Evolutionary conservation across 2,797 vertebrate genomes (phyloP).

Genomic region (Tenualosa thibaudeaui): DNA sequence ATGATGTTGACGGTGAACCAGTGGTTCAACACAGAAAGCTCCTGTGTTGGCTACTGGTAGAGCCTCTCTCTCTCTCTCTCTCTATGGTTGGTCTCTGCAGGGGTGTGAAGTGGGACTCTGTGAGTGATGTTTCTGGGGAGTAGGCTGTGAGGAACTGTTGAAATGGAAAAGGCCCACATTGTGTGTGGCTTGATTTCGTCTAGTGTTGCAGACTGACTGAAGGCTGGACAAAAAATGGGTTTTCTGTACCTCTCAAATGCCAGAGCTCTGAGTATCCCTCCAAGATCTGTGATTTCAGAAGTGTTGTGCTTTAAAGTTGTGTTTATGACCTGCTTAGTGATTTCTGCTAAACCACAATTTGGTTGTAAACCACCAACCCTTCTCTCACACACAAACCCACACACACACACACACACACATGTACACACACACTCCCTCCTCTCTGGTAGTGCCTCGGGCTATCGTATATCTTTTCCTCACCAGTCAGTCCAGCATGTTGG

Average conservation of each 20-base stretch:
- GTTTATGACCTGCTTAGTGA: conserved; percentile 22
- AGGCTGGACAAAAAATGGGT: neutral
- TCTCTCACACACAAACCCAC: conserved; percentile 3
- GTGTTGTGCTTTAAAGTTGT: neutral
- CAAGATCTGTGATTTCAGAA: conserved; percentile 8
- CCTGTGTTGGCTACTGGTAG: conserved; percentile 33
- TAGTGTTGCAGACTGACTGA: neutral
- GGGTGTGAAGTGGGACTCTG: conserved; percentile 50
- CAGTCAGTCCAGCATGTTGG: conserved; percentile 67
- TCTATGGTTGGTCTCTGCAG: conserved; percentile 45
- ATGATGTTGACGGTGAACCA: neutral
- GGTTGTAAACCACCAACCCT: conserved; percentile 1
- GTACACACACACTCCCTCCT: conserved; percentile 20
- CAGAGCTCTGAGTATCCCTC: neutral
- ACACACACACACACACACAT: conserved; percentile 31
- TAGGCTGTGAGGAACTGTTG: conserved; percentile 38
- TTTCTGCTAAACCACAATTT: conserved; percentile 20
- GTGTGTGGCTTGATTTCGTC: conserved; percentile 32
- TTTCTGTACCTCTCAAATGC: conserved; percentile 12
- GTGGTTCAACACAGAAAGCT: conserved; percentile 12
- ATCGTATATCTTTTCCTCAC: conserved; percentile 72
- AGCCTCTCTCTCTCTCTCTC: conserved; percentile 20
- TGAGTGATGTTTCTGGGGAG: conserved; percentile 47
- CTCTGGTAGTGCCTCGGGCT: conserved; percentile 67
- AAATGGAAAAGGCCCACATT: conserved; percentile 28